phyloP scores from a whole-genome alignment of 2,797 vertebrate genomes.

The Oryzias dopingdopingensis region DNA sequence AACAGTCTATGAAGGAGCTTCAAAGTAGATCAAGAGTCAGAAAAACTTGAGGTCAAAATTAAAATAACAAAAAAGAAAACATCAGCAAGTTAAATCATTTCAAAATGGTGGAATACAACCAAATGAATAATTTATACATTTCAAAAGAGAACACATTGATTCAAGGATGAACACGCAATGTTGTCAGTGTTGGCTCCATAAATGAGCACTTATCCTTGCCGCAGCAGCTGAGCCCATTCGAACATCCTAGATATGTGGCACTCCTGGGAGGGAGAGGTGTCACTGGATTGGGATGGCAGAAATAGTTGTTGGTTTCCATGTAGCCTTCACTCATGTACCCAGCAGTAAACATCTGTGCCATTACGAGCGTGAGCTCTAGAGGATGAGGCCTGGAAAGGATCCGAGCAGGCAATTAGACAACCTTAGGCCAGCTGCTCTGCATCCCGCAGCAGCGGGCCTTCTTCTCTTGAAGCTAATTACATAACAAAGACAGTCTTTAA shows the following conservation, averaged over 20 bases:
- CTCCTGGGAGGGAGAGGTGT: conserved; percentile 49
- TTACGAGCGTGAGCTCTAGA: conserved; percentile 60
- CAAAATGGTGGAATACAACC: conserved; percentile 25
- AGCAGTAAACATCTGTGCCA: conserved; percentile 73
- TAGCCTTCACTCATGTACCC: conserved; percentile 42
- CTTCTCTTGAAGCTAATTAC: conserved; percentile 71
- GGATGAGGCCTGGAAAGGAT: conserved; percentile 66
- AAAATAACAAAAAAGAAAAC: conserved; percentile 42
- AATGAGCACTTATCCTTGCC: conserved; percentile 40
- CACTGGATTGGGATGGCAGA: conserved; percentile 50
- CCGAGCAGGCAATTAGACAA: conserved; percentile 75
- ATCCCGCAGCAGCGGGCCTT: conserved; percentile 55
- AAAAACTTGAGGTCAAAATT: conserved; percentile 52
- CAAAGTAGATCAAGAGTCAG: conserved; percentile 48
- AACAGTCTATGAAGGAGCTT: conserved; percentile 23
- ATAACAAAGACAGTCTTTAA: conserved; percentile 75
- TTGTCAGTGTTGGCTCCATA: conserved; percentile 30
- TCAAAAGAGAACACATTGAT: conserved; percentile 51
- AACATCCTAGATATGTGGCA: conserved; percentile 22
- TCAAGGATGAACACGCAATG: conserved; percentile 43
- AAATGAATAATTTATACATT: conserved; percentile 55
- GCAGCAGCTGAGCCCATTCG: conserved; percentile 53
- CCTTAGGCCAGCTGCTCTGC: conserved; percentile 74
- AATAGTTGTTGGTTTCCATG: conserved; percentile 52
- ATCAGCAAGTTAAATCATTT: conserved; percentile 37